Percentiles rank a stretch among this genome's conserved stretches.
phyloP scores from a whole-genome alignment of 2,888 invertebrate species.

The Pseudeuparius sepicola region DNA sequence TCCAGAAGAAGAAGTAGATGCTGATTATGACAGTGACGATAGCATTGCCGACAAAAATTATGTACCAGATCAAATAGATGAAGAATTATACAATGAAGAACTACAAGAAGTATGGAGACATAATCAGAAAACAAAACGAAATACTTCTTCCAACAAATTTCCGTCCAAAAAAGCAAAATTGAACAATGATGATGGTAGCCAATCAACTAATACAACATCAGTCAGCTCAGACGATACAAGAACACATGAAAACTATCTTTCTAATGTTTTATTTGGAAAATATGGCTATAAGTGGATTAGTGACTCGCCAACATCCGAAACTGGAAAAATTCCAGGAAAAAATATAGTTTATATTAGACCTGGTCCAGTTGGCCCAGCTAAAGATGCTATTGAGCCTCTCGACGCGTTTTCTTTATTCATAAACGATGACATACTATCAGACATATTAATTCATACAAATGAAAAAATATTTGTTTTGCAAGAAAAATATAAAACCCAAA shows the following conservation, averaged over 20 bases:
- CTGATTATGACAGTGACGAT: not conserved
- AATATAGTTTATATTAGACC: no score
- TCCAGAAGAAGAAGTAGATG: not conserved
- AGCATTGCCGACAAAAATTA: conserved; percentile 3
- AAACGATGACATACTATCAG: not conserved
- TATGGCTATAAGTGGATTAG: conserved; percentile 1
- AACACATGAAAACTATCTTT: not conserved
- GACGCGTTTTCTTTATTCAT: conserved; percentile 1
- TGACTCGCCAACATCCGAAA: no score
- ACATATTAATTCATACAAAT: conserved; percentile 1
- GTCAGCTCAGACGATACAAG: no score
- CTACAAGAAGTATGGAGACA: conserved; percentile 1
- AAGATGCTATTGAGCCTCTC: no score
- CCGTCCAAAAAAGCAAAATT: no score
- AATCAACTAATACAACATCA: no score
- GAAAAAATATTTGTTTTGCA: conserved; percentile 6
- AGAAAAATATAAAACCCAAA: conserved; percentile 5
- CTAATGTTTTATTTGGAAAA: conserved; percentile 5
- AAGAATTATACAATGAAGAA: not conserved
- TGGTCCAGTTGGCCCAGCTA: no score
- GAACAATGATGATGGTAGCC: no score
- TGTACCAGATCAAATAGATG: conserved; percentile 1
- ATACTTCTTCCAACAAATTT: conserved; percentile 3
- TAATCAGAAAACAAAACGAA: not conserved
- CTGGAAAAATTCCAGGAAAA: conserved; percentile 3